Evolutionary conservation across 2,888 invertebrate species (phyloP).

Genomic region (Lymantria monacha): DNA sequence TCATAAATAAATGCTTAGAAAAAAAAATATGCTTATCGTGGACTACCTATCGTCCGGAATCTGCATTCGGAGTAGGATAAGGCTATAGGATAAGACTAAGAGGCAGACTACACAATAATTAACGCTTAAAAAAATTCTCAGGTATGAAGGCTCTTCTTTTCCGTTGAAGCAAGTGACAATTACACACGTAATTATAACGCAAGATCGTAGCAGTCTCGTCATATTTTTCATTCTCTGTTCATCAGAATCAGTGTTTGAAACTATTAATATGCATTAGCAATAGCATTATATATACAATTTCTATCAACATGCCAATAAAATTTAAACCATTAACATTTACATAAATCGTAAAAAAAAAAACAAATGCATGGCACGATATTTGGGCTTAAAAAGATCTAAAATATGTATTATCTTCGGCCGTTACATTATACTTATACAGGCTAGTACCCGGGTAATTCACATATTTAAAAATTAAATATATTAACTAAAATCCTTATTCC

Average conservation of each 20-base stretch:
- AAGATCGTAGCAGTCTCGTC: no score
- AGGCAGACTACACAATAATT: no score
- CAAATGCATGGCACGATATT: slow-evolving; percentile 15
- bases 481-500: slow-evolving; percentile 34
- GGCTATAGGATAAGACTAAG: no score
- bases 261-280: slow-evolving; percentile 5
- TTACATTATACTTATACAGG: slow-evolving; percentile 16
- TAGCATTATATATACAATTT: slow-evolving; percentile 38
- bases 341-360: slow-evolving; percentile 28
- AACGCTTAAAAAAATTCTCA: no score
- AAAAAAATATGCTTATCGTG: no score
- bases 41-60: no score
- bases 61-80: no score
- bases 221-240: no score
- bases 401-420: slow-evolving; percentile 21
- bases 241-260: no score
- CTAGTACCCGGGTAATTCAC: slow-evolving; percentile 34
- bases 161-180: no score
- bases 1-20: slow-evolving; percentile 44
- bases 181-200: no score
- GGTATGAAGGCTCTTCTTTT: no score
- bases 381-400: slow-evolving; percentile 29
- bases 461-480: slow-evolving; percentile 11
- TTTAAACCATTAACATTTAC: slow-evolving; percentile 31
- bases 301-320: slow-evolving; percentile 27